Evolutionary conservation across 2,797 vertebrate genomes (phyloP).

Genomic region (Arvicola amphibius): DNA sequence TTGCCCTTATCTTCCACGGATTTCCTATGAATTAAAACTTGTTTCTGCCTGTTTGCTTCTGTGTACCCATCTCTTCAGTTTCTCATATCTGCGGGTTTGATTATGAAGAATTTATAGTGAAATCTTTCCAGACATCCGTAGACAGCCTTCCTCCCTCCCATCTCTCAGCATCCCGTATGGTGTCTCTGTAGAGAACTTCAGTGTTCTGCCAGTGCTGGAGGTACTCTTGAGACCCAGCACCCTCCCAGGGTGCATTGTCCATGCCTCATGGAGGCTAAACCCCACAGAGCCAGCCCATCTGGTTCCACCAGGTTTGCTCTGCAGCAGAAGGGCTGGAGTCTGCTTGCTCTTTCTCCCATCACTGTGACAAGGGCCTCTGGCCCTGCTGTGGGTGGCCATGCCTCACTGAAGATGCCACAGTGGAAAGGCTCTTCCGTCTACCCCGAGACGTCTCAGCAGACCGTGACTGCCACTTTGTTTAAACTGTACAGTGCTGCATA

Average conservation of each 20-base stretch:
- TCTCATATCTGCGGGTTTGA: neutral
- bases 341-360: neutral
- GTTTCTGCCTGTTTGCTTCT: neutral
- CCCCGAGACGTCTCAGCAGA: neutral
- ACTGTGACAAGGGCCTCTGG: neutral
- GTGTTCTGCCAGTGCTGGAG: neutral
- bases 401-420: neutral
- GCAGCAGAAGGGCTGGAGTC: neutral
- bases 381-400: neutral
- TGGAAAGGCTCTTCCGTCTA: neutral
- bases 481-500: neutral
- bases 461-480: neutral
- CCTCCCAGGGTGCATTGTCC: neutral
- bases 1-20: neutral
- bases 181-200: neutral
- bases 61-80: neutral
- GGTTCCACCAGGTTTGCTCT: neutral
- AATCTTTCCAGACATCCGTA: slow-evolving; percentile 17
- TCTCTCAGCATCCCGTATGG: neutral
- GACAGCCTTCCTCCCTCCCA: neutral
- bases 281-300: neutral
- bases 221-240: neutral
- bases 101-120: neutral
- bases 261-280: neutral
- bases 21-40: neutral